Evolutionary conservation across 2,888 invertebrate genomes (phyloP).

Genomic region (Andrena minutula): DNA sequence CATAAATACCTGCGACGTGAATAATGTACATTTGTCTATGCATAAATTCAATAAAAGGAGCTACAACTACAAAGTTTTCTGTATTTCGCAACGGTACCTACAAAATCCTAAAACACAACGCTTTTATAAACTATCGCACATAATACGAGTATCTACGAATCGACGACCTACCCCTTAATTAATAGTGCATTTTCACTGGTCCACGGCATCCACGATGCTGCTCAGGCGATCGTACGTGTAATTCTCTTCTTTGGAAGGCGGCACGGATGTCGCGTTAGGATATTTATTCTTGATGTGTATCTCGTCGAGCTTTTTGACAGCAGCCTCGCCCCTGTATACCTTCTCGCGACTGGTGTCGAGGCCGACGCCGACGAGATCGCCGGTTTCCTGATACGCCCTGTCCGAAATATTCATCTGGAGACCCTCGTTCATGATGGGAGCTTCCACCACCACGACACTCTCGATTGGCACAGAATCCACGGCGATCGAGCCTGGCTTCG

Average conservation of each 20-base stretch:
- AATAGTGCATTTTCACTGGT: background rate
- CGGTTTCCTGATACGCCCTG: constrained; percentile 74
- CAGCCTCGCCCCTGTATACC: constrained; percentile 71
- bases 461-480: constrained; percentile 69
- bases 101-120: constrained; percentile 5
- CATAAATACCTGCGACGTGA: too few relatives aligned
- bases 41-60: background rate
- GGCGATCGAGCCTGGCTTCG: constrained; percentile 75
- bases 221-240: background rate
- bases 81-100: constrained; percentile 27
- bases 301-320: constrained; percentile 60
- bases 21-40: too few relatives aligned
- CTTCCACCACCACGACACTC: constrained; percentile 70
- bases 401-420: constrained; percentile 76
- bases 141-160: background rate
- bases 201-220: constrained; percentile 18
- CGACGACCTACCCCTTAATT: background rate
- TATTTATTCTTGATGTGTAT: constrained; percentile 8
- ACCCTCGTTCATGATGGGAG: constrained; percentile 69
- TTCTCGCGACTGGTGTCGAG: constrained; percentile 73
- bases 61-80: background rate
- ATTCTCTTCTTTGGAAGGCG: background rate
- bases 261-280: background rate
- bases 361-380: constrained; percentile 71
- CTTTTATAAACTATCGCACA: background rate